A percentile compares a stretch with the other conserved stretches of the same genome.
These are phyloP conservation scores for Sympetrum striolatum DNA, from an alignment of 2,888 invertebrate species.

Conservation along the genomic window DNA sequence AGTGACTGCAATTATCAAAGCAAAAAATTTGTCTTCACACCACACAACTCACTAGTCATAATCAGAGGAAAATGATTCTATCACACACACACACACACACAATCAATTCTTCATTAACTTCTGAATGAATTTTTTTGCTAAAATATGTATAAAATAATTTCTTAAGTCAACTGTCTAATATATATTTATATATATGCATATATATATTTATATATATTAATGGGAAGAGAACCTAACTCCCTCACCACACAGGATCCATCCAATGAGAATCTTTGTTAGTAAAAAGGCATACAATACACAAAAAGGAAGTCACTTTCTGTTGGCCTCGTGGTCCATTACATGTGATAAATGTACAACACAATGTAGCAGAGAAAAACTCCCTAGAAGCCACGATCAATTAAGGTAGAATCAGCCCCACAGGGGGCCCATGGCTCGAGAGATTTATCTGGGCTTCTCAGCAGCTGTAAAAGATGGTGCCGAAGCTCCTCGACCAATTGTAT, in stretches of 20 bases:
- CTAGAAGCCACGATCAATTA: slow-evolving; percentile 20
- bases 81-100: slow-evolving; percentile 20
- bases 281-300: slow-evolving; percentile 28
- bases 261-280: slow-evolving; percentile 13
- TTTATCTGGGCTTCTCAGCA: slow-evolving; percentile 28
- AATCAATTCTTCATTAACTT: slow-evolving; percentile 35
- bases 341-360: neutral
- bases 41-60: slow-evolving; percentile 22
- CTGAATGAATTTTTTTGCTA: slow-evolving; percentile 18
- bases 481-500: slow-evolving; percentile 66
- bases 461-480: neutral
- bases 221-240: neutral
- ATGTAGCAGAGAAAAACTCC: neutral
- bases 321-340: slow-evolving; percentile 3
- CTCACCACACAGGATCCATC: neutral
- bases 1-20: slow-evolving; percentile 13
- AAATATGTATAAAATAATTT: slow-evolving; percentile 42
- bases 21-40: slow-evolving; percentile 12
- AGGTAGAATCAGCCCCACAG: neutral
- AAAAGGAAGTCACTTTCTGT: slow-evolving; percentile 20
- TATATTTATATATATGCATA: slow-evolving; percentile 8
- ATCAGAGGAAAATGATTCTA: neutral
- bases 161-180: slow-evolving; percentile 22
- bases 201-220: slow-evolving; percentile 23
- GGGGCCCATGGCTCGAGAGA: neutral